Evolutionary conservation across 2,113 vertebrate genomes (phyloP).

Genomic region (Hippoglossus stenolepis): DNA sequence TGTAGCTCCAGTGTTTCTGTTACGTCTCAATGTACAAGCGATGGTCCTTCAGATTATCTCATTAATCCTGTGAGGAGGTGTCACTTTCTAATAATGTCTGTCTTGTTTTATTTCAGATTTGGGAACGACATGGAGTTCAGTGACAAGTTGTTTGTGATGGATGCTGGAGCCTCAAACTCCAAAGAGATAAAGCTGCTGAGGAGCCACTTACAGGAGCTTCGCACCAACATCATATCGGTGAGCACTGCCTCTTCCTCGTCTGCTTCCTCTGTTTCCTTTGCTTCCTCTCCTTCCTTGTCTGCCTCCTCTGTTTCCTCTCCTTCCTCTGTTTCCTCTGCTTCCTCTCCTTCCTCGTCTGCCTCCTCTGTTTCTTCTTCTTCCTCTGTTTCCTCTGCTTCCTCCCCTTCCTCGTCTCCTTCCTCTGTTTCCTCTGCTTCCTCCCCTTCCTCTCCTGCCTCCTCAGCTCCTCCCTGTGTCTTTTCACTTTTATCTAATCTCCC

Average conservation of each 20-base stretch:
- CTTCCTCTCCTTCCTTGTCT: no score
- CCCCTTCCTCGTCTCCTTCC: no score
- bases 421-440: no score
- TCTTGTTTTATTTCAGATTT: constrained; percentile 83
- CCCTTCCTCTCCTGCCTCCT: no score
- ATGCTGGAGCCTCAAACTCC: constrained; percentile 93
- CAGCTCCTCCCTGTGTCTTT: no score
- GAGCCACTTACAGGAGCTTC: constrained; percentile 93
- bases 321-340: no score
- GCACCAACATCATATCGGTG: constrained; percentile 86
- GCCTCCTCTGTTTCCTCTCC: no score
- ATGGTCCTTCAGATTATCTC: background rate
- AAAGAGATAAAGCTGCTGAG: constrained; percentile 95
- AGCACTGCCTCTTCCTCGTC: background rate
- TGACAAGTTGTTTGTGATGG: constrained; percentile 94
- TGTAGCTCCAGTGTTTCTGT: background rate
- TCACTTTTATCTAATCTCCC: no score
- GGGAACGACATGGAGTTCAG: constrained; percentile 93
- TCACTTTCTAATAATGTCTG: background rate
- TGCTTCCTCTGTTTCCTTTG: background rate
- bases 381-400: no score
- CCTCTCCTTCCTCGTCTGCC: no score
- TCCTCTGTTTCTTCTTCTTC: no score
- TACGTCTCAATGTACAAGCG: no score
- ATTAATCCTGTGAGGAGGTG: background rate